Evolutionary conservation across 2,888 invertebrate species (phyloP).

Genomic region (Phortica okadai): DNA sequence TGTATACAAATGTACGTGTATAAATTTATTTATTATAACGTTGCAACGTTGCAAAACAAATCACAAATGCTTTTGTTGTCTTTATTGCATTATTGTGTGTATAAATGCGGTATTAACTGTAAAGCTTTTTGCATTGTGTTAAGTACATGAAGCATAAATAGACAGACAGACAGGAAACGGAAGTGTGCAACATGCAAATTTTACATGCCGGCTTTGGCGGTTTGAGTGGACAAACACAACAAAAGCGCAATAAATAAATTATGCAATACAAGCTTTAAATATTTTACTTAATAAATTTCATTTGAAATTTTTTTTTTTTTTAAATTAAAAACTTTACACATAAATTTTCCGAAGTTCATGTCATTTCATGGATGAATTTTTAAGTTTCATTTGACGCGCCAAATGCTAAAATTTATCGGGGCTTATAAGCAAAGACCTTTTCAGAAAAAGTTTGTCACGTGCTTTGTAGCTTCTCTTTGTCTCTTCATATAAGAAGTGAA

Average conservation of each 20-base stretch:
- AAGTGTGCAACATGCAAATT: neutral
- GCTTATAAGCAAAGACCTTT: neutral
- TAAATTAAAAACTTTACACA: no score
- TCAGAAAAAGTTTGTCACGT: neutral
- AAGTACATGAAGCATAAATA: neutral
- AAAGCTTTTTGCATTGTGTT: neutral
- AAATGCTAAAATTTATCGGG: no score
- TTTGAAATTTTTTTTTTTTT: no score
- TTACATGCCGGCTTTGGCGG: neutral
- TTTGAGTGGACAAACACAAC: no score
- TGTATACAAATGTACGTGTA: constrained; percentile 58
- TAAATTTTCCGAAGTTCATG: no score
- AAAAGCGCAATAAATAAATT: no score
- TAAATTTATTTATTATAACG: constrained; percentile 39
- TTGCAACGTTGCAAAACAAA: no score
- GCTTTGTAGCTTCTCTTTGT: neutral
- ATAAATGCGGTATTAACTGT: neutral
- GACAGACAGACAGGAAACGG: neutral
- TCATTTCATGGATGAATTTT: neutral
- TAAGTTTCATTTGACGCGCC: neutral
- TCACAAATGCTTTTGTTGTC: no score
- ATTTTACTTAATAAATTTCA: no score
- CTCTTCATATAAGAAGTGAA: no score
- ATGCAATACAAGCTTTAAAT: no score
- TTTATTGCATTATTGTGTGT: neutral